Conservation (phyloP, 2,888 invertebrate genomes). For the Sylvicola cinctus region DNA sequence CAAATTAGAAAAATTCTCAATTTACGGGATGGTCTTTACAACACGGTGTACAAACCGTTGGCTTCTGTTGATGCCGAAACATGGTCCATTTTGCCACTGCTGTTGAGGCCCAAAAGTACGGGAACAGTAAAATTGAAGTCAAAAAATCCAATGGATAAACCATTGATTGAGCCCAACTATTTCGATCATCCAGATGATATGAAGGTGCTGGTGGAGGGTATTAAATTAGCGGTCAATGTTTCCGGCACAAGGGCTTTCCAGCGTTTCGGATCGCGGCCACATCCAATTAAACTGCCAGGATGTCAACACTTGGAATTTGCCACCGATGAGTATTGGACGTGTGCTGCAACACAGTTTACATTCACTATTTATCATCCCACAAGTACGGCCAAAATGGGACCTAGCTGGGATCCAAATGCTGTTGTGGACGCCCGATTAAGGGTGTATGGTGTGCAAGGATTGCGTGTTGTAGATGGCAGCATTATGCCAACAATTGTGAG, state of each 20-base stretch:
- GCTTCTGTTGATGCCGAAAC: constrained; percentile 42
- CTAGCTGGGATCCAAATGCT: constrained; percentile 47
- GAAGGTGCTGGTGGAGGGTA: constrained; percentile 57
- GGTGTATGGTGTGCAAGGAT: constrained; percentile 55
- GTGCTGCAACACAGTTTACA: constrained; percentile 56
- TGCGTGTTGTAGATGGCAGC: constrained; percentile 66
- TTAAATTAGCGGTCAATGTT: constrained; percentile 60
- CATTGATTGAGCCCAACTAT: constrained; percentile 81
- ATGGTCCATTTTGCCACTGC: constrained; percentile 62
- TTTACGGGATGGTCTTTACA: constrained; percentile 58
- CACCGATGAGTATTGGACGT: constrained; percentile 75
- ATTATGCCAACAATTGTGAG: constrained; percentile 78
- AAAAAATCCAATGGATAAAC: constrained; percentile 60
- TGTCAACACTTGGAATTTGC: constrained; percentile 50
- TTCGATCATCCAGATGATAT: constrained; percentile 70
- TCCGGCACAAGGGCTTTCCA: constrained; percentile 65
- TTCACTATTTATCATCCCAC: constrained; percentile 74
- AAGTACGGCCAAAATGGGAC: constrained; percentile 77
- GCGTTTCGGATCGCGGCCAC: constrained; percentile 56
- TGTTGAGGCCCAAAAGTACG: constrained; percentile 67
- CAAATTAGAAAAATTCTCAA: constrained; percentile 58
- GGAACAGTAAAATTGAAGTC: constrained; percentile 73
- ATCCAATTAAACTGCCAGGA: constrained; percentile 62
- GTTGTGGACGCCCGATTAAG: constrained; percentile 60
- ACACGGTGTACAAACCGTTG: constrained; percentile 67